Evolutionary conservation across 2,113 vertebrate genomes (phyloP).

Genomic region (Empidonax alnorum): DNA sequence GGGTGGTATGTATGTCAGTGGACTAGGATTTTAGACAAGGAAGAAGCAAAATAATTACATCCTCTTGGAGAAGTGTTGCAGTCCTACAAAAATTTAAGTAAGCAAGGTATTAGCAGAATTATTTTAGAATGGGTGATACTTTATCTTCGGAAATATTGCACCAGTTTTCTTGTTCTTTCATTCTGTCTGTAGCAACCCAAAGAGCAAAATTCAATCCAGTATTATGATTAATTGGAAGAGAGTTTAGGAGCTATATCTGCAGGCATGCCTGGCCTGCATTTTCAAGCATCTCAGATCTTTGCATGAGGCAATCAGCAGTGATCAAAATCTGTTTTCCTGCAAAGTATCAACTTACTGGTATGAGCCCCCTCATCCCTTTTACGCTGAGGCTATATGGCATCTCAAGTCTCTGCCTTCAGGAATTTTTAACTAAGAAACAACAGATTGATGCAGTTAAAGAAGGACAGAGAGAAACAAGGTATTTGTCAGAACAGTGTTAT

Average conservation of each 20-base stretch:
- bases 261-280: neutral
- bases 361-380: neutral
- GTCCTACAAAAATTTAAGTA: neutral
- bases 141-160: neutral
- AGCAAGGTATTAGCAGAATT: neutral
- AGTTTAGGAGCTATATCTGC: neutral
- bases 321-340: neutral
- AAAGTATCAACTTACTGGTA: neutral
- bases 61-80: neutral
- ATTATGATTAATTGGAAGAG: neutral
- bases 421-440: neutral
- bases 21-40: neutral
- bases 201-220: neutral
- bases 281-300: neutral
- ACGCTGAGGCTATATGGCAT: neutral
- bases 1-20: neutral
- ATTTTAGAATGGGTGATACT: neutral
- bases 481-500: neutral
- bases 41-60: neutral
- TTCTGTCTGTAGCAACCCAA: neutral
- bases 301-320: neutral
- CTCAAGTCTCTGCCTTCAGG: neutral
- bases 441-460: neutral
- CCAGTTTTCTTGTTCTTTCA: neutral
- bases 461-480: neutral